These are phyloP conservation scores for Eucriotettix oculatus DNA, from an alignment of 2,888 invertebrate species.

Conservation along the genomic window DNA sequence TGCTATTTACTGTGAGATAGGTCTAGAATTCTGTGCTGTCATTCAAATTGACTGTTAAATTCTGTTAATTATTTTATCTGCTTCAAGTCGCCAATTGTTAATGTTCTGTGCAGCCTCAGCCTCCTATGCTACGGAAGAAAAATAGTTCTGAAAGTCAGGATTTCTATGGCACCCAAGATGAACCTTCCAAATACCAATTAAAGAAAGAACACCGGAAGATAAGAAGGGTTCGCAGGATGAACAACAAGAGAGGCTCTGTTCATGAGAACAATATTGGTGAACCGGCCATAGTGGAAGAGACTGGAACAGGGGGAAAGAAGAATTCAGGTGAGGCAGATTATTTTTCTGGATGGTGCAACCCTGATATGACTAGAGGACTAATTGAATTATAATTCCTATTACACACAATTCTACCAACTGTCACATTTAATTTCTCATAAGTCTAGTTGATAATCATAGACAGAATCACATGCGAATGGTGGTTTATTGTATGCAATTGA, in stretches of 20 bases:
- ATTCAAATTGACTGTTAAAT: too few relatives aligned
- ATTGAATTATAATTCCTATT: too few relatives aligned
- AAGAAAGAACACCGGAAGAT: slow-evolving; percentile 45
- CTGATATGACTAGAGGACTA: too few relatives aligned
- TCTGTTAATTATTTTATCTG: too few relatives aligned
- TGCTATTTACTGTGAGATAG: too few relatives aligned
- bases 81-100: too few relatives aligned
- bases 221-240: slow-evolving; percentile 34
- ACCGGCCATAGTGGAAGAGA: slow-evolving; percentile 4
- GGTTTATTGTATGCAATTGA: too few relatives aligned
- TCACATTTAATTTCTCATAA: too few relatives aligned
- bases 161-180: slow-evolving; percentile 22
- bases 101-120: slow-evolving; percentile 33
- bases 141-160: slow-evolving; percentile 18
- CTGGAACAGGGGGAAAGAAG: background rate
- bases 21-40: too few relatives aligned
- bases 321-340: slow-evolving; percentile 7
- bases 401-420: too few relatives aligned
- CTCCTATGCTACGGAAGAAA: slow-evolving; percentile 33
- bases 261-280: background rate
- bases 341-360: background rate
- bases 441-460: too few relatives aligned
- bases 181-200: slow-evolving; percentile 44
- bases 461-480: too few relatives aligned
- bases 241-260: slow-evolving; percentile 2